phyloP scores from a whole-genome alignment of 1,140 invertebrate species.

The Acromyrmex echinatior region DNA sequence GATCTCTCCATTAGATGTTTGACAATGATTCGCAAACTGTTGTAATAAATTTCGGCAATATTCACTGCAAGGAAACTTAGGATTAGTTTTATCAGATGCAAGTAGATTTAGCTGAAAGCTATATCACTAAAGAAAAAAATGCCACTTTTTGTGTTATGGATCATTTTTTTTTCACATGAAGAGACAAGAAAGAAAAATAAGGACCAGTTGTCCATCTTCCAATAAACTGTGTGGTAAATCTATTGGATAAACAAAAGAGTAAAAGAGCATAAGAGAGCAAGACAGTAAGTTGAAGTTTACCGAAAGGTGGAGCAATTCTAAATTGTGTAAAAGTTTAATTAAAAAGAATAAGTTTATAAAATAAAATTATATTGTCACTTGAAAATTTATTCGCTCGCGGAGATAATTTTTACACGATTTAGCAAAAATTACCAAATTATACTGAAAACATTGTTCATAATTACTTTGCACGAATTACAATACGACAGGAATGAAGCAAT shows the following conservation, averaged over 20 bases:
- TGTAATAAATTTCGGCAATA: constrained; percentile 79
- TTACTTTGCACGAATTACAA: constrained; percentile 5
- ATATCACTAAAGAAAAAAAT: neutral
- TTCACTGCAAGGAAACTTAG: constrained; percentile 74
- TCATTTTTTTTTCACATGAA: neutral
- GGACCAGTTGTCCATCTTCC: too few relatives aligned
- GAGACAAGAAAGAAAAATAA: too few relatives aligned
- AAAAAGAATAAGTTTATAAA: too few relatives aligned
- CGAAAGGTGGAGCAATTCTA: too few relatives aligned
- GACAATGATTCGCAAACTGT: constrained; percentile 78
- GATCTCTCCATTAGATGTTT: constrained; percentile 34
- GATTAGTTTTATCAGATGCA: neutral
- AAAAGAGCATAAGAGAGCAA: too few relatives aligned
- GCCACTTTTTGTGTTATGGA: neutral
- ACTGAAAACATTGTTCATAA: constrained; percentile 30
- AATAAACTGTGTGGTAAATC: too few relatives aligned
- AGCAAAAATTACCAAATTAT: constrained; percentile 39
- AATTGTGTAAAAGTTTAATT: too few relatives aligned
- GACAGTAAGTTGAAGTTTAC: too few relatives aligned
- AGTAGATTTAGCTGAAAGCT: constrained; percentile 8
- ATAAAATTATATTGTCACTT: neutral
- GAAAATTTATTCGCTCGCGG: neutral
- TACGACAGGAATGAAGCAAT: neutral
- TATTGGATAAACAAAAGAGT: too few relatives aligned
- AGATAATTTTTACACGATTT: neutral